Evolutionary conservation across 2,797 vertebrate species (phyloP).

Genomic region (Lacerta bilineata): DNA sequence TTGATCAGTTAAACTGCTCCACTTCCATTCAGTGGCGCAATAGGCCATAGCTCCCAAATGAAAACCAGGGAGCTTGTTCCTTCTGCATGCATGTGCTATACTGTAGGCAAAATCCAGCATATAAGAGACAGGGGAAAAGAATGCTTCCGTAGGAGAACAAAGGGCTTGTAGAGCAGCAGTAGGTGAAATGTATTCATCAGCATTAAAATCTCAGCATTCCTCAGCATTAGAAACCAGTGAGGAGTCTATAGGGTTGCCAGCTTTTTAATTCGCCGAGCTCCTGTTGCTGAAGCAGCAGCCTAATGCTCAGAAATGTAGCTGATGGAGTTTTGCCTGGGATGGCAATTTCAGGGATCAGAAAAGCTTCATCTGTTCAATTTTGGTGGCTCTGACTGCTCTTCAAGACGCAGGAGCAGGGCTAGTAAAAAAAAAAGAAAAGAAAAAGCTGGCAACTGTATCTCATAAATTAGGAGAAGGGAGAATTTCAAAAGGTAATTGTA

Average conservation of each 20-base stretch:
- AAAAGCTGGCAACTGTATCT: neutral
- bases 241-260: constrained; percentile 10
- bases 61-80: constrained; percentile 50
- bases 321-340: neutral
- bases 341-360: too few relatives aligned
- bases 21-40: constrained; percentile 61
- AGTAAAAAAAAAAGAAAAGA: neutral
- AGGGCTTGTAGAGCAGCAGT: constrained; percentile 19
- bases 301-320: neutral
- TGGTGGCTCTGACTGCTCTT: neutral
- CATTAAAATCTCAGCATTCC: constrained; percentile 27
- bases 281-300: neutral
- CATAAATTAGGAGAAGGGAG: too few relatives aligned
- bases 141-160: constrained; percentile 40
- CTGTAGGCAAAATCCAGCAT: constrained; percentile 49
- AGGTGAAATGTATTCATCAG: neutral
- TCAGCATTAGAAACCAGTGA: constrained; percentile 36
- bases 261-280: neutral
- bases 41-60: constrained; percentile 17
- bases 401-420: neutral
- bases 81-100: constrained; percentile 49
- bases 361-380: neutral
- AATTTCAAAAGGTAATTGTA: too few relatives aligned
- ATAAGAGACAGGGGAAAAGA: constrained; percentile 30
- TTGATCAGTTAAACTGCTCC: constrained; percentile 57